phyloP scores from a whole-genome alignment of 2,797 vertebrate genomes.

The Poeciliopsis infans region DNA sequence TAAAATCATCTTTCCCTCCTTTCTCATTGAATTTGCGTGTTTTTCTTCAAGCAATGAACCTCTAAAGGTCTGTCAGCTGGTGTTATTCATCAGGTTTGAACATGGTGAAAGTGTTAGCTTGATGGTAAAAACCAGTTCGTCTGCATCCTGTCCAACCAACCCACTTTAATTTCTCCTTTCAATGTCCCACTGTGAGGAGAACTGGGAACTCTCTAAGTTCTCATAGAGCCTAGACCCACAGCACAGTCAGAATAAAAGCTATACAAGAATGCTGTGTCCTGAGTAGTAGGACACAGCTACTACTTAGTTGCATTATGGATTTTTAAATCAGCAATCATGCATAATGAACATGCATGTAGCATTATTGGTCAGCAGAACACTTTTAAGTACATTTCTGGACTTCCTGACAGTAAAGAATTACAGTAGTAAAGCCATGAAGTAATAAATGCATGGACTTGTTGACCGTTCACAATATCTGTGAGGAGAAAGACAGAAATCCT shows the following conservation, averaged over 20 bases:
- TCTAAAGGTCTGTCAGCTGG: slow-evolving; percentile 13
- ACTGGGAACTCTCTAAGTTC: background rate
- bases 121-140: background rate
- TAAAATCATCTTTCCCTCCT: slow-evolving; percentile 7
- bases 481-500: background rate
- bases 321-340: background rate
- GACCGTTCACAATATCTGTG: background rate
- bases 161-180: background rate
- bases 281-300: too few species aligned
- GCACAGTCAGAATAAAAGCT: background rate
- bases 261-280: background rate
- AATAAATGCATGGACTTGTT: too few species aligned
- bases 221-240: background rate
- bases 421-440: too few species aligned
- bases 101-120: slow-evolving; percentile 38
- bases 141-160: background rate
- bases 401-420: too few species aligned
- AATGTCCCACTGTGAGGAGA: background rate
- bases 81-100: slow-evolving; percentile 23
- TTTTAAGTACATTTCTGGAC: background rate
- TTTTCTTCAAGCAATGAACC: slow-evolving; percentile 17
- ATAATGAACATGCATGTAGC: background rate
- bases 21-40: slow-evolving; percentile 18
- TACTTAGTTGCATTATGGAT: background rate
- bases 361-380: background rate